Evolutionary conservation across 1,140 invertebrate genomes (phyloP), one percentile per base, ranked within the genome.

Genomic region (Leptinotarsa undecemlineata): DNA sequence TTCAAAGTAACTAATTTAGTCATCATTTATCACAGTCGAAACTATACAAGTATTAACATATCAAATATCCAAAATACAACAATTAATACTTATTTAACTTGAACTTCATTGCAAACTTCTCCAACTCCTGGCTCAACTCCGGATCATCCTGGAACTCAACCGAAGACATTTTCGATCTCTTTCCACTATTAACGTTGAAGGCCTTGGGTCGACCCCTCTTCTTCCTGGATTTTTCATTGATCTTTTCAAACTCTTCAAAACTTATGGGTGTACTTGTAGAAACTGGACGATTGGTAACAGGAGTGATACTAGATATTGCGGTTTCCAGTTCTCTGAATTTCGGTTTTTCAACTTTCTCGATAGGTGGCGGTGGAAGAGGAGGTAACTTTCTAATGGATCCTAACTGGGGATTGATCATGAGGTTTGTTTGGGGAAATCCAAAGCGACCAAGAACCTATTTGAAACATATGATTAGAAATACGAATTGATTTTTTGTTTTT

Each of bases 381-480:
- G 81, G 75, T 13, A 81, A 66, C 23, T 78, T 71, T 68, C 75
- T 78, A 15, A 83, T 78, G 3, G 80, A 79, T 2, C 77, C 81
- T 3, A 85, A 66, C 74, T 85, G 84, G 1, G 84, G 84, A 76
- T 85, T 85, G 19, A 85, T 74, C 83, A 85, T 85, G 19, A 84
- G 68, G 68, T 75, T 82, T 6, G 74, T 78, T 68, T 80, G 78
- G n/a, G 77, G 77, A 66, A 79, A 81, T 4, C 83, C 83, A 72
- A 83, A 84, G 68, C 78, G 76, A 3, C 80, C 84, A 17, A 84
- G 77, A 70, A 85, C 83, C 83, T 84, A 68, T 13, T 42, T 42
- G 2, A 3, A 42, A 42, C 8, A 42, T 42, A 11, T 42, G 8
- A 11, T 42, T 11, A 42, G 11, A 3, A 42, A 42, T 42, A 42